Conservation (phyloP, 2,113 vertebrate species). For the Otis tarda region DNA sequence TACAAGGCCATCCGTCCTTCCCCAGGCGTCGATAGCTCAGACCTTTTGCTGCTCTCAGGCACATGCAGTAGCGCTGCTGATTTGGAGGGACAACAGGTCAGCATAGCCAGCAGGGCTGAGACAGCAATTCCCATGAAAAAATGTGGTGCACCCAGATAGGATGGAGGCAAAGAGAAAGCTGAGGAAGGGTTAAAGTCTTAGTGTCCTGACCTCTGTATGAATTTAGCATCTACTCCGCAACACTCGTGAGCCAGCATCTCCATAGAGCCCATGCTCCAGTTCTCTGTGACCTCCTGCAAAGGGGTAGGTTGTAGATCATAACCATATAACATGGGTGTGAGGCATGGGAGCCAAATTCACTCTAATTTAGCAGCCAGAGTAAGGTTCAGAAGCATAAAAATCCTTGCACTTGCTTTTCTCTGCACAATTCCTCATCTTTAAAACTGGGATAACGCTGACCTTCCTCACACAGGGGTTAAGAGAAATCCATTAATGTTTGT, state of each 20-base stretch:
- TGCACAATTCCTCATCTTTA: conserved; percentile 18
- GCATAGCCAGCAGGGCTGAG: background rate
- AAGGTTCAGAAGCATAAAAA: background rate
- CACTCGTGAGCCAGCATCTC: background rate
- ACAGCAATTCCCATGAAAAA: background rate
- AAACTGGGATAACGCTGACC: background rate
- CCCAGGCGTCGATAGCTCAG: background rate
- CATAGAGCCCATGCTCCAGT: accelerated
- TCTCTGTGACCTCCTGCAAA: background rate
- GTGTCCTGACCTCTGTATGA: background rate
- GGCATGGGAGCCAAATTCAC: background rate
- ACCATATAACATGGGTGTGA: background rate
- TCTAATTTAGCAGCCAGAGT: background rate
- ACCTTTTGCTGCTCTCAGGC: background rate
- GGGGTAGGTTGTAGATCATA: background rate
- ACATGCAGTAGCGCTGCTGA: background rate
- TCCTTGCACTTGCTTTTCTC: background rate
- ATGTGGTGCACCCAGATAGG: background rate
- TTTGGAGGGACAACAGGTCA: background rate
- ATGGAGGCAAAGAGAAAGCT: background rate
- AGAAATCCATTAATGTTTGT: conserved; percentile 50
- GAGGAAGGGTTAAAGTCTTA: background rate
- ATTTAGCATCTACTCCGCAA: background rate
- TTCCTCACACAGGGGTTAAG: background rate
- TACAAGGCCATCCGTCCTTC: background rate